Conservation (phyloP, 1,140 invertebrate species). For the Oscheius sp. region DNA sequence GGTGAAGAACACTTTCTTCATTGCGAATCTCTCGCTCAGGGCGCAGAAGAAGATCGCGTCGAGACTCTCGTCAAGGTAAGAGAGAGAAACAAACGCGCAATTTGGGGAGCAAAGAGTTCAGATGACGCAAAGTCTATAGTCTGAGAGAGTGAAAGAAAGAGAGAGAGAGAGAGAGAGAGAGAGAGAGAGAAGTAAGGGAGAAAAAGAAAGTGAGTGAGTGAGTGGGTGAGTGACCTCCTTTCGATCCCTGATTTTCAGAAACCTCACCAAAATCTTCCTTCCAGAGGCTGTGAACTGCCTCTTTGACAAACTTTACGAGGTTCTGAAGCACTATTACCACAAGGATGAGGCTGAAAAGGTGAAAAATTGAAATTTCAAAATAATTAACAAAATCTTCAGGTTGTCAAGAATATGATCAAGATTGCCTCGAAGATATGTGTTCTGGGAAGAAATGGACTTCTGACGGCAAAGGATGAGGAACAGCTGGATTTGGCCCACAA, state of each 20-base stretch:
- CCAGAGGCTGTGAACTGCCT: not conserved
- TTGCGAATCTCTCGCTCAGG: not conserved
- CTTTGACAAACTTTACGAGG: not conserved
- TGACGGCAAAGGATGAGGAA: not conserved
- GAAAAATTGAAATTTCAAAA: not conserved
- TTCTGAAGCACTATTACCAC: not conserved
- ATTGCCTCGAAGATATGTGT: not conserved
- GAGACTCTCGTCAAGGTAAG: not conserved
- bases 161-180: too few species aligned
- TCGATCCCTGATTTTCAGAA: not conserved
- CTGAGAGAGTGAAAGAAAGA: too few species aligned
- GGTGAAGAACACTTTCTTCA: too few species aligned
- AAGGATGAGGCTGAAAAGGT: not conserved
- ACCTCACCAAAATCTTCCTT: not conserved
- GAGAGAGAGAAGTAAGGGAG: too few species aligned
- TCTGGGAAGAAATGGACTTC: not conserved
- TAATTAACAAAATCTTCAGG: not conserved
- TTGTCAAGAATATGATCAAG: constrained; percentile 1
- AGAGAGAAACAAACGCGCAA: too few species aligned
- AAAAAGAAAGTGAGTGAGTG: too few species aligned
- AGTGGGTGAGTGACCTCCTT: too few species aligned
- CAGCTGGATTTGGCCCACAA: not conserved
- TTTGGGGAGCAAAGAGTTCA: too few species aligned
- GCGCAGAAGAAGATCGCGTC: constrained; percentile 7
- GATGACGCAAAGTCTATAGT: not conserved